Conservation (phyloP, 2,888 invertebrate species). For the Spatulosminthurus flaviceps region DNA sequence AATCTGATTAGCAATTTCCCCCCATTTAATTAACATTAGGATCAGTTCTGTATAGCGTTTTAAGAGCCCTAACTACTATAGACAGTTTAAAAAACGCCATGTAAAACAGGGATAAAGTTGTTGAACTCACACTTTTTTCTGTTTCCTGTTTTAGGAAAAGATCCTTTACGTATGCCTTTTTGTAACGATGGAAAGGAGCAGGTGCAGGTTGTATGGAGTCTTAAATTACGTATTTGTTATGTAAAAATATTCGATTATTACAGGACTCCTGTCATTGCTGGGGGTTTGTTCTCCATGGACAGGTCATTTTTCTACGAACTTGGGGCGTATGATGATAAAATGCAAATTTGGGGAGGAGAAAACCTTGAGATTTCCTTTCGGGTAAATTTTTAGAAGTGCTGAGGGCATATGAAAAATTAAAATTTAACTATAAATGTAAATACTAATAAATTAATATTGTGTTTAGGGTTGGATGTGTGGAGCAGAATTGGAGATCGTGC, state of each 20-base stretch:
- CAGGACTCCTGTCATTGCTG: constrained; percentile 91
- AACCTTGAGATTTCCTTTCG: constrained; percentile 97
- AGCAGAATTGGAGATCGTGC: constrained; percentile 87
- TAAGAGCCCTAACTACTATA: too few relatives aligned
- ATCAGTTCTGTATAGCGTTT: too few relatives aligned
- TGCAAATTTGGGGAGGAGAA: constrained; percentile 97
- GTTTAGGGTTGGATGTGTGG: constrained; percentile 88
- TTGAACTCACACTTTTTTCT: constrained; percentile 4
- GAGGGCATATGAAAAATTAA: too few relatives aligned
- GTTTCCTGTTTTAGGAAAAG: constrained; percentile 2
- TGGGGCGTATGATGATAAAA: constrained; percentile 75
- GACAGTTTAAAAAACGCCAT: too few relatives aligned
- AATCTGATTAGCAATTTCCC: too few relatives aligned
- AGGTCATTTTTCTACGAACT: constrained; percentile 85
- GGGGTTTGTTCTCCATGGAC: constrained; percentile 90
- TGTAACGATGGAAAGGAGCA: not conserved
- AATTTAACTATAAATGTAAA: too few relatives aligned
- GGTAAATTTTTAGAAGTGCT: constrained; percentile 66
- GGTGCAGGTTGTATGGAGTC: too few relatives aligned
- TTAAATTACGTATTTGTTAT: constrained; percentile 49
- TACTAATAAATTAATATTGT: too few relatives aligned
- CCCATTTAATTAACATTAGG: too few relatives aligned
- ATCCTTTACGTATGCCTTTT: not conserved
- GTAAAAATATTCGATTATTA: not conserved
- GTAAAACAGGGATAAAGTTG: not conserved